These are phyloP conservation scores for Alviniconcha marisindica DNA, from an alignment of 1,140 invertebrate genomes.

Conservation along the genomic window DNA sequence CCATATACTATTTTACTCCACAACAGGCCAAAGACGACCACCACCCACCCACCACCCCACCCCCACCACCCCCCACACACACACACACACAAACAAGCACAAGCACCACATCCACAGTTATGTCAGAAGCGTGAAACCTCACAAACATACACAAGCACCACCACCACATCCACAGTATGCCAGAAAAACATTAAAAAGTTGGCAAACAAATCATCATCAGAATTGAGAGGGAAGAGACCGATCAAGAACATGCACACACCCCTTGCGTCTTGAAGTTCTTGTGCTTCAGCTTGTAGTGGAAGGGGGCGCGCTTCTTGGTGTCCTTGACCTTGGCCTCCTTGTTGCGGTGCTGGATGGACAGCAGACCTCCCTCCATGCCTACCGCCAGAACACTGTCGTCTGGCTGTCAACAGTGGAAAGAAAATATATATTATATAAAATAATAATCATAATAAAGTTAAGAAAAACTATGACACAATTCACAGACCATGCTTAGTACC, in stretches of 20 bases:
- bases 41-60: too few species aligned
- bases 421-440: too few species aligned
- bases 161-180: neutral
- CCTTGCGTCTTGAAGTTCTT: conserved; percentile 55
- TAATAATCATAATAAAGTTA: too few species aligned
- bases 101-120: neutral
- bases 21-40: too few species aligned
- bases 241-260: conserved; percentile 43
- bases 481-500: too few species aligned
- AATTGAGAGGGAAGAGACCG: neutral
- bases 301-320: conserved; percentile 71
- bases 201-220: too few species aligned
- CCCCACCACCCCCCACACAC: neutral
- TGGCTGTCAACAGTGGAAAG: conserved; percentile 76
- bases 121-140: neutral
- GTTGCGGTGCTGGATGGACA: conserved; percentile 89
- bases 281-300: conserved; percentile 76
- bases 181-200: too few species aligned
- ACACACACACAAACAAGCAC: neutral
- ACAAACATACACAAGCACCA: neutral
- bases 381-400: conserved; percentile 90
- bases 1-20: too few species aligned
- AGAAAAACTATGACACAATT: too few species aligned
- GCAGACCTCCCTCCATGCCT: conserved; percentile 94
- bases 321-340: conserved; percentile 49